Conservation (phyloP, 2,113 vertebrate species). For the Triplophysa siluroides region DNA sequence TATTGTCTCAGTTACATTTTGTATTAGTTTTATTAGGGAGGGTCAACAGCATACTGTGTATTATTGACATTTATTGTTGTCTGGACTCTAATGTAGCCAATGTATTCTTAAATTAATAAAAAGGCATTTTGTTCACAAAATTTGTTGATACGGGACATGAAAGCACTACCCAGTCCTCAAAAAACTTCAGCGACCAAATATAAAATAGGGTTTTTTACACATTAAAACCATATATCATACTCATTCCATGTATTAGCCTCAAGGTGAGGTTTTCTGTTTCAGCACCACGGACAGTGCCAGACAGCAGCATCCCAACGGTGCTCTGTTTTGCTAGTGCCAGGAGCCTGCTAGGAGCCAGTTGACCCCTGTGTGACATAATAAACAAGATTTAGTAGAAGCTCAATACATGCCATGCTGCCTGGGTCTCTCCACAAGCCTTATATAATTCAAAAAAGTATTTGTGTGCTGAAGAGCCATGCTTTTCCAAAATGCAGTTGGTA, state of each 20-base stretch:
- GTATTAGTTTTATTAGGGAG: too few relatives aligned
- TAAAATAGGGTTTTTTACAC: too few relatives aligned
- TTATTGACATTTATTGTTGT: too few relatives aligned
- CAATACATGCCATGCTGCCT: conserved; percentile 53
- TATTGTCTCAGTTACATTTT: too few relatives aligned
- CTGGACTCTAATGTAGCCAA: too few relatives aligned
- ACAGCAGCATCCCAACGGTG: background rate
- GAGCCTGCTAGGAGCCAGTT: conserved; percentile 53
- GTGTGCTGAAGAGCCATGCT: conserved; percentile 19
- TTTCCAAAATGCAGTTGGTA: background rate
- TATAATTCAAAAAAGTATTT: conserved; percentile 55
- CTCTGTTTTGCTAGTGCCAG: conserved; percentile 35
- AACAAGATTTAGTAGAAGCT: conserved; percentile 64
- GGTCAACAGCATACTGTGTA: too few relatives aligned
- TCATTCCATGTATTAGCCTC: background rate
- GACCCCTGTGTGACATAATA: conserved; percentile 57
- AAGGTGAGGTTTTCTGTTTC: conserved; percentile 10
- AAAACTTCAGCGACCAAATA: too few relatives aligned
- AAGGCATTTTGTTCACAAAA: too few relatives aligned
- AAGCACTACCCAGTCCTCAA: too few relatives aligned
- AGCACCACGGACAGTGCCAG: conserved; percentile 29
- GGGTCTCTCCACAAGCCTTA: conserved; percentile 42
- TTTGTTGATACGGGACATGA: too few relatives aligned
- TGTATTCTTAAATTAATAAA: too few relatives aligned
- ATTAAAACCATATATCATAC: background rate